Evolutionary conservation across 30 jellyfish, hydroid and myxozoan species (phyloP), one percentile per base, ranked within the genome.

Genomic region (Hydra vulgaris): DNA sequence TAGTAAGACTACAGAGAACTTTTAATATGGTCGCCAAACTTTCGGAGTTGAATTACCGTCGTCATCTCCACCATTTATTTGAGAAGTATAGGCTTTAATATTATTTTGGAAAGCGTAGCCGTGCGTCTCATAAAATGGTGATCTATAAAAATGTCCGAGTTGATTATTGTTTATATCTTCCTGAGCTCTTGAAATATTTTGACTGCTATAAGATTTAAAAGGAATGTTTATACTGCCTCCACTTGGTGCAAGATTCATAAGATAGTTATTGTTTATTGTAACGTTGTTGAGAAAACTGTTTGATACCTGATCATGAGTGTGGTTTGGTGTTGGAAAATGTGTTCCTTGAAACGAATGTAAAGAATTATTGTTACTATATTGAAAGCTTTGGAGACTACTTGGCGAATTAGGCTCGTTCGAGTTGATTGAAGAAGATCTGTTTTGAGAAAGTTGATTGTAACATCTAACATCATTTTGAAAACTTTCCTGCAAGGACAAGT

Each of bases 11-110:
- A 74, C 66, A 23, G 17, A 74, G 0, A 18, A 77, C 40, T 17
- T 40, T 74, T 61, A 94, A 54, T 94, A 94, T 55, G 99, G 99
- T 54, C 99, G 66, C 99, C 99, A 94, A 12, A 94, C 99, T 82
- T 94, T 94, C 15, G 99, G 99, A 21, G 99, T 84, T 0, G 96
- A 82, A 82, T 82, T 88, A 70, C 82, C 95, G 23, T 87, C 96
- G 69, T 94, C 99, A 69, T 91, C 98, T 17, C 96, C 98, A 66
- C 87, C 85, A 54, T 87, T 88, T 19, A 86, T 89, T 19, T 88
- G 88, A 17, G 96, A 21, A 23, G 82, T 91, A 80, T 89, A 90
- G 23, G 89, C 96, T 21, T 78, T 81, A 7, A 66, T 86, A 20
- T 82, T 90, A 26, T 84, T 76, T 71, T 56, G 54, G 52, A 25